These are phyloP conservation scores for Stramonita haemastoma DNA, from an alignment of 2,888 invertebrate species.

Conservation along the genomic window DNA sequence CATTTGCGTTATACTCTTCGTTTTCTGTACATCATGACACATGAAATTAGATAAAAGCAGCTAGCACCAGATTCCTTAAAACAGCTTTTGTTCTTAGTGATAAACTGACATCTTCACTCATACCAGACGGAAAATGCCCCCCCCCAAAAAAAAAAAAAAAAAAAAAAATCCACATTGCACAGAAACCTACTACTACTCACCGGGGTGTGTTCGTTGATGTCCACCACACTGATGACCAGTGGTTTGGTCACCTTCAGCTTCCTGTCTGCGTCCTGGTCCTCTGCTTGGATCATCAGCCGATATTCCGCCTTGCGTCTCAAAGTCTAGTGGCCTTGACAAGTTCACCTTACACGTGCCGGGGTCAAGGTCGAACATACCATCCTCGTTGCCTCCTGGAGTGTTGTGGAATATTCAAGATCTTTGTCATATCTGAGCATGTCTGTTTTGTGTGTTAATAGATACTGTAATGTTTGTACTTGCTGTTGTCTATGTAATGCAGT, in stretches of 20 bases:
- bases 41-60: too few relatives aligned
- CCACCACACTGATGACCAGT: not conserved
- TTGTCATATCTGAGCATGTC: too few relatives aligned
- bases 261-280: not conserved
- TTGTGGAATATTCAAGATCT: too few relatives aligned
- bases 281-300: not conserved
- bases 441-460: too few relatives aligned
- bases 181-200: not conserved
- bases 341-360: slow-evolving; percentile 14
- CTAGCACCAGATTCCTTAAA: too few relatives aligned
- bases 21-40: too few relatives aligned
- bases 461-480: too few relatives aligned
- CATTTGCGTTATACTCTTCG: too few relatives aligned
- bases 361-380: not conserved
- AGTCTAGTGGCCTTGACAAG: slow-evolving; percentile 5
- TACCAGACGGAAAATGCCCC: not conserved
- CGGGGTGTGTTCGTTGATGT: slow-evolving; percentile 18
- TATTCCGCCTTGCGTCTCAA: not conserved
- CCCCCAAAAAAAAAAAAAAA: not conserved
- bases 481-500: too few relatives aligned
- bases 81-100: too few relatives aligned
- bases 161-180: not conserved
- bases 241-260: not conserved
- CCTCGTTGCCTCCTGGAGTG: slow-evolving; percentile 29
- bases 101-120: not conserved